Percentiles rank a stretch among this genome's conserved stretches.
phyloP scores from a whole-genome alignment of 2,113 vertebrate genomes.

The Tyto alba region DNA sequence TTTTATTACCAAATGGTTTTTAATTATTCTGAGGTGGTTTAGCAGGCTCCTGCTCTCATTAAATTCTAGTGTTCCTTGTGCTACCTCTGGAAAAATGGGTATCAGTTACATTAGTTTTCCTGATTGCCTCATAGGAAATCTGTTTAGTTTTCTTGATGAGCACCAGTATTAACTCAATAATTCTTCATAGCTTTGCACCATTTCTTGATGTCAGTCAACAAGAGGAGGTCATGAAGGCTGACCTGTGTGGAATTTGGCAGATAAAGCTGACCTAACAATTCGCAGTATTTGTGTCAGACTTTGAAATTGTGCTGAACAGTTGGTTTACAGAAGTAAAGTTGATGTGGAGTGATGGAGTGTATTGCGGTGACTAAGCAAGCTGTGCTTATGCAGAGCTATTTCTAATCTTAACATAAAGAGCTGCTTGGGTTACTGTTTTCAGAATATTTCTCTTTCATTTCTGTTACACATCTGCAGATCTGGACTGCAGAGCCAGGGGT shows the following conservation, averaged over 20 bases:
- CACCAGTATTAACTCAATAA: neutral
- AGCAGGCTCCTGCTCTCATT: neutral
- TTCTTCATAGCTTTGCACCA: neutral
- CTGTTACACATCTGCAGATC: neutral
- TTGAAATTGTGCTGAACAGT: neutral
- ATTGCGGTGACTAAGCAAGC: neutral
- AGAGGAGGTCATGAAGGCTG: neutral
- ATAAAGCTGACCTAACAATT: neutral
- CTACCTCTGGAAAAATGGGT: neutral
- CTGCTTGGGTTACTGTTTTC: neutral
- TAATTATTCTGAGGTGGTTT: neutral
- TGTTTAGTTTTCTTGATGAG: neutral
- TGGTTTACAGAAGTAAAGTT: neutral
- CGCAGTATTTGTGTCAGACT: neutral
- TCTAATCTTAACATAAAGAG: neutral
- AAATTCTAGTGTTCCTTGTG: neutral
- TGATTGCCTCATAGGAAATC: neutral
- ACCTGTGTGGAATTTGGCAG: neutral
- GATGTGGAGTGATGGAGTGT: neutral
- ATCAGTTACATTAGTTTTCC: neutral
- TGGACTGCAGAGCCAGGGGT: neutral
- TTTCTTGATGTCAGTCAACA: neutral
- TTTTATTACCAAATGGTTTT: neutral
- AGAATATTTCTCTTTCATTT: neutral
- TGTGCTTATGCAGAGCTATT: neutral